Conservation (phyloP, 2,888 invertebrate species). For the Parnassius apollo region DNA sequence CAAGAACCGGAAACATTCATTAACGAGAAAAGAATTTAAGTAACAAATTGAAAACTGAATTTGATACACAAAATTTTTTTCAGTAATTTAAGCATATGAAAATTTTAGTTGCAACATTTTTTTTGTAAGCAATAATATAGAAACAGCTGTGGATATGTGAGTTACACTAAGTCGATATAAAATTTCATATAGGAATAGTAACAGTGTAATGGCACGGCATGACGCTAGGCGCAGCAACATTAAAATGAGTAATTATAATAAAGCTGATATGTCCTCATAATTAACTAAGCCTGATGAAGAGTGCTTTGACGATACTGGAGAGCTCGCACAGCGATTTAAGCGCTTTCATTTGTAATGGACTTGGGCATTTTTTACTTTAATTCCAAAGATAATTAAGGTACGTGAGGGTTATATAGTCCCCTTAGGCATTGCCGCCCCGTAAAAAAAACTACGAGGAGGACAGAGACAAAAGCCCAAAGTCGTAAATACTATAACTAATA, state of each 20-base stretch:
- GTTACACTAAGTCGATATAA: conserved; percentile 10
- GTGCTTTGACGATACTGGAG: conserved; percentile 62
- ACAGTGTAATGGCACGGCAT: conserved; percentile 40
- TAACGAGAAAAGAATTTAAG: background rate
- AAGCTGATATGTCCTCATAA: conserved; percentile 78
- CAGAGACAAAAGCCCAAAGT: no score
- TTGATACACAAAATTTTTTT: background rate
- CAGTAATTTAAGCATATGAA: background rate
- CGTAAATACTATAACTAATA: no score
- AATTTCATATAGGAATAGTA: conserved; percentile 31
- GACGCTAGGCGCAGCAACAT: conserved; percentile 69
- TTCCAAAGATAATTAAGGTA: no score
- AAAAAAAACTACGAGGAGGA: no score
- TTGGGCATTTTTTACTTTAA: no score
- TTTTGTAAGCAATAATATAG: conserved; percentile 7
- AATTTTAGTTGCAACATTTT: background rate
- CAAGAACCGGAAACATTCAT: background rate
- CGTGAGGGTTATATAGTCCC: no score
- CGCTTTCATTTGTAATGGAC: conserved; percentile 29
- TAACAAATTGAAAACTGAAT: background rate
- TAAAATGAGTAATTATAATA: conserved; percentile 81
- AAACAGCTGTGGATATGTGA: conserved; percentile 4
- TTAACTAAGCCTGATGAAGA: conserved; percentile 79
- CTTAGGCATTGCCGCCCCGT: no score
- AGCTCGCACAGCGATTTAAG: conserved; percentile 46